These are phyloP conservation scores for Botia almorhae DNA, from an alignment of 2,797 vertebrate species.

Conservation along the genomic window DNA sequence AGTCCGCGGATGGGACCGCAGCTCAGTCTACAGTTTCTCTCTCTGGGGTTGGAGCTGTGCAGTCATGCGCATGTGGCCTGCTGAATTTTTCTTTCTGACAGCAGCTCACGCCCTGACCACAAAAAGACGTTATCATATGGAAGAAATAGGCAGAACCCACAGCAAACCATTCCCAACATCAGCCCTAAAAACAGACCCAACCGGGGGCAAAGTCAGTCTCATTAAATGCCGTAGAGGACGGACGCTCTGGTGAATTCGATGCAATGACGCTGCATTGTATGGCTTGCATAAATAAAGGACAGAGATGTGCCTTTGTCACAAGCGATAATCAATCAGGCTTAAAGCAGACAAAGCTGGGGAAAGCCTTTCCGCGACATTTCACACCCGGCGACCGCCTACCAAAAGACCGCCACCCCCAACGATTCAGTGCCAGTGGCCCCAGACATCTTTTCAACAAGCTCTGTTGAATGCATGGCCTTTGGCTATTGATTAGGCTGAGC, in stretches of 20 bases:
- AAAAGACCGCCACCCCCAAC: slow-evolving; percentile 45
- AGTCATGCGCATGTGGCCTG: slow-evolving; percentile 46
- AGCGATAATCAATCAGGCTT: slow-evolving; percentile 66
- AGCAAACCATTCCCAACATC: slow-evolving; percentile 62
- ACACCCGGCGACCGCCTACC: slow-evolving; percentile 59
- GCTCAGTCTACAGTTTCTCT: slow-evolving; percentile 66
- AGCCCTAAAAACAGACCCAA: slow-evolving; percentile 57
- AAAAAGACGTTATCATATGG: slow-evolving; percentile 64
- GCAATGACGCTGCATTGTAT: slow-evolving; percentile 46
- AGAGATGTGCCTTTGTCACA: slow-evolving; percentile 55
- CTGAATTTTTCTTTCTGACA: slow-evolving; percentile 42
- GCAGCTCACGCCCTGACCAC: slow-evolving; percentile 60
- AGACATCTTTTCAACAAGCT: slow-evolving; percentile 50
- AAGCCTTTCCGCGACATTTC: slow-evolving; percentile 59
- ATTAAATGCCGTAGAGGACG: slow-evolving; percentile 41
- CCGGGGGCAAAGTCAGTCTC: slow-evolving; percentile 50
- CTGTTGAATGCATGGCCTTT: slow-evolving; percentile 66
- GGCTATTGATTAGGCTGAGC: slow-evolving; percentile 66
- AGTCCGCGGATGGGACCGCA: slow-evolving; percentile 62
- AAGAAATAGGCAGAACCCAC: slow-evolving; percentile 62
- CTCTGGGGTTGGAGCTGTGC: slow-evolving; percentile 54
- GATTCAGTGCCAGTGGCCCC: slow-evolving; percentile 41
- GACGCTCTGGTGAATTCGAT: slow-evolving; percentile 52
- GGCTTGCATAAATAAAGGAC: slow-evolving; percentile 57
- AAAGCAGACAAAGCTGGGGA: slow-evolving; percentile 59